Evolutionary conservation across 2,113 vertebrate species (phyloP), one percentile per base, ranked within the genome.

Genomic region (Hippocampus abdominalis): DNA sequence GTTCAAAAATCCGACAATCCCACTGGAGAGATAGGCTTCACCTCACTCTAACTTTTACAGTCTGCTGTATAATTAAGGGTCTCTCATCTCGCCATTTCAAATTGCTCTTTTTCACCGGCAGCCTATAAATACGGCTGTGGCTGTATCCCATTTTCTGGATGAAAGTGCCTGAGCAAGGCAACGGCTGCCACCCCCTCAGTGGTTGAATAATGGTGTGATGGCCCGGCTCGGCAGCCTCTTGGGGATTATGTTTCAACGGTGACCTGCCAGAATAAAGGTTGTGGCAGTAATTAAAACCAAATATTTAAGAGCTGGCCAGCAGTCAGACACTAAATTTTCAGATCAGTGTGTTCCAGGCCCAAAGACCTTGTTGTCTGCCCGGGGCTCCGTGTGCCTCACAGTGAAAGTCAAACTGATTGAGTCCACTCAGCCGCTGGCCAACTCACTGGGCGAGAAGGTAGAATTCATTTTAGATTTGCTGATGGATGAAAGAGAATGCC

Each of bases 251-350:
- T 89, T 87, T 88, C 88, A 88, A 86, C 82, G 85, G 82, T 88
- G 88, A 88, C 87, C 89, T 84, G 88, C 84, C 85, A 87, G 88
- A 89, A 88, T 88, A 90, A 92, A 91, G 91, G 91, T 91, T 90
- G 85, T 82, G 85, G 87, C 87, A 88, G 88, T 93, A 93, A 92
- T 93, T 93, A 92, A 92, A 92, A 87, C 87, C 89, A 92, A 93
- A 93, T 92, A 92, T 89, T 91, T 91, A 91, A 91, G 84, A 89
- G 78, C 72, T 83, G 84, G 75, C 86, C 70, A 66, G 70, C 77
- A 75, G 76, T 88, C 82, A 42, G 20, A 76, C 59, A 60, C 76
- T 89, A 90, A 88, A 83, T 87, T 90, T 91, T 82, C 78, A 89
- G 86, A 90, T 90, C 88, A 91, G 86, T 86, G 75, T 65, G 51